A percentile compares a stretch with the other conserved stretches of the same genome.
Conservation (phyloP, 2,797 vertebrate genomes). For the Hybognathus amarus region DNA sequence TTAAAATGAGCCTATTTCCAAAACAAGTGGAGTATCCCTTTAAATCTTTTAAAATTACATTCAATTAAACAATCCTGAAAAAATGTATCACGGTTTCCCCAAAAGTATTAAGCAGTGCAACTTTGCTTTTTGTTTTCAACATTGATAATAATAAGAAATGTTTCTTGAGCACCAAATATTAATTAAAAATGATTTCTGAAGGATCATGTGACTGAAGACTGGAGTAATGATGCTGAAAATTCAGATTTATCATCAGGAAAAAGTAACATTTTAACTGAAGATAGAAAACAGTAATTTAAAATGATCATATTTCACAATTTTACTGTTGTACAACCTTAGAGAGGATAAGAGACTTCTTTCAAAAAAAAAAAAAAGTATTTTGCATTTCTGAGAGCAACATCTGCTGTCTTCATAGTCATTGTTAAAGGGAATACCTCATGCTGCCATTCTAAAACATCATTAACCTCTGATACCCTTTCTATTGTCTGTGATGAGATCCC, state of each 20-base stretch:
- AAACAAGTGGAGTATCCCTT: too few relatives aligned
- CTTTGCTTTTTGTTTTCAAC: not conserved
- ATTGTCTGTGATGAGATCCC: constrained; percentile 6
- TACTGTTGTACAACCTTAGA: not conserved
- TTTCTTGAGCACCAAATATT: not conserved
- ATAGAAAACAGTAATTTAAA: not conserved
- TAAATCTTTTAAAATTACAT: not conserved
- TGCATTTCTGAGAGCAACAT: not conserved
- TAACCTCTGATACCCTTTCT: constrained; percentile 14
- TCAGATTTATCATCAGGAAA: not conserved
- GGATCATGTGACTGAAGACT: not conserved
- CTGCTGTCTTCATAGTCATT: not conserved
- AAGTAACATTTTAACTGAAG: not conserved
- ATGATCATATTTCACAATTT: not conserved
- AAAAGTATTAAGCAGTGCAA: not conserved
- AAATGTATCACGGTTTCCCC: not conserved
- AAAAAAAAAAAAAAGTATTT: not conserved
- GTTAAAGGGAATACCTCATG: not conserved
- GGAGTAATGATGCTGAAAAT: not conserved
- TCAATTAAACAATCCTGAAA: not conserved
- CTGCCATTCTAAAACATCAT: constrained; percentile 4
- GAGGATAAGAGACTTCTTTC: not conserved
- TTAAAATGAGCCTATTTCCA: too few relatives aligned
- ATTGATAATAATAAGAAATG: not conserved
- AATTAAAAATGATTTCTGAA: not conserved